Conservation (phyloP, 2,797 vertebrate species). For the Hipposideros larvatus region DNA sequence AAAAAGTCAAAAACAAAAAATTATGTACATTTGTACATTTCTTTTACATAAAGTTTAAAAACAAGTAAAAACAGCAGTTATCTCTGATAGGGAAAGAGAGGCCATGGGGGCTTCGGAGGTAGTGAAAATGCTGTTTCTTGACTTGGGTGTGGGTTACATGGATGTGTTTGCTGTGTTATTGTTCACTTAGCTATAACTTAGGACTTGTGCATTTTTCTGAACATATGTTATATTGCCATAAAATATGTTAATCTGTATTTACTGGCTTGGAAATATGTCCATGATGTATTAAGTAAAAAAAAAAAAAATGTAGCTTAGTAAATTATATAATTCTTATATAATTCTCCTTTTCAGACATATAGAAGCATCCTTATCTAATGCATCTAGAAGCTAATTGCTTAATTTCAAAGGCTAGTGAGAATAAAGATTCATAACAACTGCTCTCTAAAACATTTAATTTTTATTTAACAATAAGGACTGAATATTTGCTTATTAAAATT, state of each 20-base stretch:
- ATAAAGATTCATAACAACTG: not conserved
- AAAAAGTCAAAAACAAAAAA: not conserved
- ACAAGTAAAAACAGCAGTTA: not conserved
- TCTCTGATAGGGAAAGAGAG: not conserved
- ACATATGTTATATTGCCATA: not conserved
- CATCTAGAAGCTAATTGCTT: constrained; percentile 38
- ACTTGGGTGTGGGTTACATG: not conserved
- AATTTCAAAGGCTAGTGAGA: constrained; percentile 51
- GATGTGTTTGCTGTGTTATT: not conserved
- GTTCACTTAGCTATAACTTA: not conserved
- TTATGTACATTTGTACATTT: not conserved
- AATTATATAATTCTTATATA: not conserved
- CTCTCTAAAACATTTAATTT: constrained; percentile 26
- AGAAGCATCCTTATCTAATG: constrained; percentile 21
- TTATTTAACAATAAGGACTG: constrained; percentile 5
- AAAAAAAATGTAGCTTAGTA: not conserved
- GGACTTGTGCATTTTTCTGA: not conserved
- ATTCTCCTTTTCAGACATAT: constrained; percentile 20
- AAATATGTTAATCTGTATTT: constrained; percentile 35
- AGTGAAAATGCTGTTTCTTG: not conserved
- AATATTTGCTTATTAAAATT: not conserved
- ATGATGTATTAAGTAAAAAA: not conserved
- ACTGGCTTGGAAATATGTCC: not conserved
- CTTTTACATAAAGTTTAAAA: constrained; percentile 11
- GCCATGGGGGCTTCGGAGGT: not conserved